Conservation (phyloP, 2,888 invertebrate genomes). For the Anarsia innoxiella region DNA sequence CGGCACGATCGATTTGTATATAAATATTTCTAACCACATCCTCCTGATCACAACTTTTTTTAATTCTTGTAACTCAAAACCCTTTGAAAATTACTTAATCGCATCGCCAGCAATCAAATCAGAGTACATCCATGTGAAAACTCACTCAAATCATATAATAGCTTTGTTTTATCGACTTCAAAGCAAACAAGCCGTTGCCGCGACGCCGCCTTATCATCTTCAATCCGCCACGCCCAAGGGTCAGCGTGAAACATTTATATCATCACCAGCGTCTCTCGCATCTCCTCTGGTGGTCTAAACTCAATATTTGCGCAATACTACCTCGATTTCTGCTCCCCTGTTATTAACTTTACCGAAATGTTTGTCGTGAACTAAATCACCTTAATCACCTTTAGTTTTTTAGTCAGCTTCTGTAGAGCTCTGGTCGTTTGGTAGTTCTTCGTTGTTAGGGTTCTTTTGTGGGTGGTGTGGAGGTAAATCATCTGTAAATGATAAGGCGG, state of each 20-base stretch:
- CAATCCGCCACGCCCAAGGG: slow-evolving; percentile 6
- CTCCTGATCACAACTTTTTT: too few species aligned
- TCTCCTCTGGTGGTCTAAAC: slow-evolving; percentile 43
- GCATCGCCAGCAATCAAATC: background rate
- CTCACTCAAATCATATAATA: background rate
- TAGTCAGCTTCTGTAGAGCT: background rate
- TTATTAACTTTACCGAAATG: slow-evolving; percentile 47
- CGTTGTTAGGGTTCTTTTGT: background rate
- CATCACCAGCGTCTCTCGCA: slow-evolving; percentile 2
- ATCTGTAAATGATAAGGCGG: slow-evolving; percentile 15
- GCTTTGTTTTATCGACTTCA: slow-evolving; percentile 4
- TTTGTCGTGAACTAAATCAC: slow-evolving; percentile 27
- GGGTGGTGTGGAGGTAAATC: slow-evolving; percentile 1
- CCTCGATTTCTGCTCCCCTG: slow-evolving; percentile 31
- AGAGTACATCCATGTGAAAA: background rate
- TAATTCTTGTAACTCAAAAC: background rate
- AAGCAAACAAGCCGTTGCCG: slow-evolving; percentile 2
- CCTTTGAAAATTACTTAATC: background rate
- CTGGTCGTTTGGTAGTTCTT: background rate
- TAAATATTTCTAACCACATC: too few species aligned
- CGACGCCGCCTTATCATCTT: slow-evolving; percentile 4
- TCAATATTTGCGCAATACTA: slow-evolving; percentile 50
- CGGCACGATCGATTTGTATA: too few species aligned
- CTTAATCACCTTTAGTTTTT: slow-evolving; percentile 23
- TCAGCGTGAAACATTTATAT: background rate